Conservation (phyloP, 2,797 vertebrate species). For the Leptodactylus fallax region DNA sequence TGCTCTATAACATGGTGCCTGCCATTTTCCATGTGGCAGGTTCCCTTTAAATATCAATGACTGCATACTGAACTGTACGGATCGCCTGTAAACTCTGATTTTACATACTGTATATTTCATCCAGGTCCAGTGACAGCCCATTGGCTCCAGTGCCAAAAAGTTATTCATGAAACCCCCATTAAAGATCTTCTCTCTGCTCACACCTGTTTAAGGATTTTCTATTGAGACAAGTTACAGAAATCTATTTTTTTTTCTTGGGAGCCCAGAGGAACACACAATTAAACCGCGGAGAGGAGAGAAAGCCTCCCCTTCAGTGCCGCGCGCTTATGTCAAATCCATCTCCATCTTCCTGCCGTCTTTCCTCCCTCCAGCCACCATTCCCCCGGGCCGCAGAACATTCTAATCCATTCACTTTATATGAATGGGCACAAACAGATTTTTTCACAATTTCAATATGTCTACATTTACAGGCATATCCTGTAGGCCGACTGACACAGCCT, state of each 20-base stretch:
- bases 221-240: conserved; percentile 89
- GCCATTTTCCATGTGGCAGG: not conserved
- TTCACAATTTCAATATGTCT: conserved; percentile 93
- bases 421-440: conserved; percentile 98
- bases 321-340: conserved; percentile 98
- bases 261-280: conserved; percentile 88
- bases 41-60: not conserved
- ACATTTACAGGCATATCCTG: conserved; percentile 99
- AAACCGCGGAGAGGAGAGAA: conserved; percentile 91
- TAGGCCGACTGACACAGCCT: conserved; percentile 94
- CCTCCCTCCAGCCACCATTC: conserved; percentile 85
- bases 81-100: not conserved
- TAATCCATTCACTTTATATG: conserved; percentile 93
- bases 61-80: not conserved
- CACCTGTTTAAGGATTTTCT: conserved; percentile 95
- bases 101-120: not conserved
- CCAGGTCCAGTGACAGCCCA: not conserved
- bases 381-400: conserved; percentile 90
- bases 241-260: conserved; percentile 85
- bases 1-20: too few species aligned
- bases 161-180: conserved; percentile 70
- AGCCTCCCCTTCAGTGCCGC: conserved; percentile 89
- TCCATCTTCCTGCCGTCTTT: conserved; percentile 90
- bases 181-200: conserved; percentile 75
- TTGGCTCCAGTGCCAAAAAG: not conserved